phyloP scores from a whole-genome alignment of 2,797 vertebrate genomes.

The Liparis tanakae region DNA sequence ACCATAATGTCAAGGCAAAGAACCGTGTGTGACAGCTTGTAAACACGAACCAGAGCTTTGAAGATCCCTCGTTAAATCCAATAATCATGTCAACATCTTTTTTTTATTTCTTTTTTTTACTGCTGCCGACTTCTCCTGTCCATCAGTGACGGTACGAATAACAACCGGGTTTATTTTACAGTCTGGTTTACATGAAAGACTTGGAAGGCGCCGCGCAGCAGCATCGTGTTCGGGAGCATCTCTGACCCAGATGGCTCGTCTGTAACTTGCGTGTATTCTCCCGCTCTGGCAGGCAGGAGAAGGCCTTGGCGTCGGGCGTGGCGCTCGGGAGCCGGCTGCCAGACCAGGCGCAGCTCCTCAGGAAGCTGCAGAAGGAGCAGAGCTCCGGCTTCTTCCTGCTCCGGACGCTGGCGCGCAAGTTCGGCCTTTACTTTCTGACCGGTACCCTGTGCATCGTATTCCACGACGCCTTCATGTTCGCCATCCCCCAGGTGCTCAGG shows the following conservation, averaged over 20 bases:
- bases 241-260: conserved; percentile 54
- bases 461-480: conserved; percentile 92
- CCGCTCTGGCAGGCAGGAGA: conserved; percentile 79
- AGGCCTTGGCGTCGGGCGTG: conserved; percentile 73
- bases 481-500: conserved; percentile 92
- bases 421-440: conserved; percentile 88
- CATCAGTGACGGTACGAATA: conserved; percentile 34
- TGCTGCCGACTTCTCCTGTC: conserved; percentile 46
- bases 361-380: conserved; percentile 84
- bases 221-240: conserved; percentile 22
- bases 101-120: conserved; percentile 47
- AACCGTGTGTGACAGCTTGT: conserved; percentile 59
- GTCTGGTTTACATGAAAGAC: conserved; percentile 61
- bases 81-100: conserved; percentile 57
- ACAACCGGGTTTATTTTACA: conserved; percentile 20
- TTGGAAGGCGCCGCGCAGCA: conserved; percentile 43
- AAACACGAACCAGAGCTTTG: conserved; percentile 73
- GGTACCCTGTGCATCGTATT: conserved; percentile 88
- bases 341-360: conserved; percentile 85
- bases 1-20: conserved; percentile 49
- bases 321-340: conserved; percentile 78
- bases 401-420: conserved; percentile 86
- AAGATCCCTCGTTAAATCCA: conserved; percentile 63
- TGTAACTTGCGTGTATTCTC: conserved; percentile 41
- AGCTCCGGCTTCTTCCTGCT: conserved; percentile 84